Percentiles rank a stretch among this genome's conserved stretches.
These are phyloP conservation scores for Drosophila mayri DNA, from an alignment of 1,140 invertebrate genomes.

Conservation along the genomic window DNA sequence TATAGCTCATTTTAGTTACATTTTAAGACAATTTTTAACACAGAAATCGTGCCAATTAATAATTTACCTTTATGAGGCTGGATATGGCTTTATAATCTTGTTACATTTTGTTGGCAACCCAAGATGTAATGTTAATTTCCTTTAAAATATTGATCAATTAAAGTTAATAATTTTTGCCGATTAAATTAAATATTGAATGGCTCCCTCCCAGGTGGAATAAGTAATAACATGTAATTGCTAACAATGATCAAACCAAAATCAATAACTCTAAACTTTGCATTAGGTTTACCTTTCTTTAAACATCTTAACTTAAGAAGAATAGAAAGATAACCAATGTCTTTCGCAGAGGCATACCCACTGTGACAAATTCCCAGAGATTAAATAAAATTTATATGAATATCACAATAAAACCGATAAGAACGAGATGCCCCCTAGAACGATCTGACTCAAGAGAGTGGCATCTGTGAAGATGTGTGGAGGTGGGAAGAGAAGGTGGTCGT, in stretches of 20 bases:
- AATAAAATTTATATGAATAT: neutral
- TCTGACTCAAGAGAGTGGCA: neutral
- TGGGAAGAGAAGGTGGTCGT: neutral
- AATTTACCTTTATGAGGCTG: no score
- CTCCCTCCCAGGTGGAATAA: neutral
- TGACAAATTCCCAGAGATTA: neutral
- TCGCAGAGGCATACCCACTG: neutral
- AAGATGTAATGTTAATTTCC: no score
- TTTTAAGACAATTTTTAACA: no score
- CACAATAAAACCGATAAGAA: conserved; percentile 11
- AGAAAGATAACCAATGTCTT: neutral
- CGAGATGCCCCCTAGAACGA: conserved; percentile 10
- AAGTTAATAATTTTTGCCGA: neutral
- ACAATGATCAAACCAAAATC: neutral
- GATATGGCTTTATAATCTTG: no score
- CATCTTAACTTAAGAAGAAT: neutral
- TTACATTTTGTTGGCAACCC: no score
- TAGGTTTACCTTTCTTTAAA: neutral
- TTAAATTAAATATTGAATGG: neutral
- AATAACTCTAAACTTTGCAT: neutral
- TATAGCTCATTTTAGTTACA: no score
- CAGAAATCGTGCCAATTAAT: no score
- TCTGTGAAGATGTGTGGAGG: neutral
- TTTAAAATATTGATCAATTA: neutral
- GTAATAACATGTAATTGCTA: neutral